Evolutionary conservation across 2,797 vertebrate species (phyloP).

Genomic region (Manis pentadactyla): DNA sequence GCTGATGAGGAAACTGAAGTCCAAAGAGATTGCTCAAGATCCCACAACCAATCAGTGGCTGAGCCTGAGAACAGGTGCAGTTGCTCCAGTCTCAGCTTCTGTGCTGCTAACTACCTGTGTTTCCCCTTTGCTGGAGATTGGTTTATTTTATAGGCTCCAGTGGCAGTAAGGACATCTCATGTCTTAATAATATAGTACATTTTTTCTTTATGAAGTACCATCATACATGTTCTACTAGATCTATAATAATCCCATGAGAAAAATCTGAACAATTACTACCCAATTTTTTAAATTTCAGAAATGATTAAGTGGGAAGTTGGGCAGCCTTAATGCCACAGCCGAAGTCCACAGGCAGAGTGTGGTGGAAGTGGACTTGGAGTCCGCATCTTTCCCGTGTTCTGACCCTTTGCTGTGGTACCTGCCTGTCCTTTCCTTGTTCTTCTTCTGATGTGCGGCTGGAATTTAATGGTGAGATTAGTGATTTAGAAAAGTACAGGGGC

Average conservation of each 20-base stretch:
- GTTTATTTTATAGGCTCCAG: not conserved
- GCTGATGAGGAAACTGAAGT: not conserved
- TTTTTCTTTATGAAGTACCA: not conserved
- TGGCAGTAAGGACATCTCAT: not conserved
- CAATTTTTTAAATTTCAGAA: not conserved
- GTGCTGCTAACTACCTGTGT: not conserved
- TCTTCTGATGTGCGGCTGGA: not conserved
- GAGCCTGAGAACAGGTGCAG: not conserved
- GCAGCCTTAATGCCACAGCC: not conserved
- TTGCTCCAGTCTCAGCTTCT: not conserved
- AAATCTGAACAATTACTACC: not conserved
- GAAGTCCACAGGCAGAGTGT: not conserved
- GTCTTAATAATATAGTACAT: not conserved
- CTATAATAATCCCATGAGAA: not conserved
- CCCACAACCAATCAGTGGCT: not conserved
- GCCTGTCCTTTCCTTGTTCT: not conserved
- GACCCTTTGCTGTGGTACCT: not conserved
- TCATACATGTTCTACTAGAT: not conserved
- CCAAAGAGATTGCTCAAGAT: not conserved
- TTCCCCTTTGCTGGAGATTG: not conserved
- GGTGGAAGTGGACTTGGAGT: not conserved
- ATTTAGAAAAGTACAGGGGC: not conserved
- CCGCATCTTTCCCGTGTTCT: not conserved
- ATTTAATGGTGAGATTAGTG: constrained; percentile 7
- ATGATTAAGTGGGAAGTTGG: not conserved